Evolutionary conservation across 2,888 invertebrate species (phyloP).

Genomic region (Apotomis turbidana): DNA sequence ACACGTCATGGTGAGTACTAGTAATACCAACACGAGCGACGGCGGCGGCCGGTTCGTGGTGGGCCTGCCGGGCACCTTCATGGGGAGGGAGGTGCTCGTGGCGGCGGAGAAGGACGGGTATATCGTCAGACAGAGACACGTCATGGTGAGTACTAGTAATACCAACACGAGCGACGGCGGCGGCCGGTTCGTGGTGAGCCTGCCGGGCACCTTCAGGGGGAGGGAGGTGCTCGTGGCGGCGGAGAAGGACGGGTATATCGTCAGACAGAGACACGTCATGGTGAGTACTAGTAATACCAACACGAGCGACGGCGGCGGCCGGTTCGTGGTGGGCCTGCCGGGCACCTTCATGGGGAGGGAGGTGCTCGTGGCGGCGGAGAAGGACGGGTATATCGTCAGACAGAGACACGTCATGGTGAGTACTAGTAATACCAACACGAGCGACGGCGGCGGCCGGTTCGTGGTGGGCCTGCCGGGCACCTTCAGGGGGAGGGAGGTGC

Average conservation of each 20-base stretch:
- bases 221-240: slow-evolving; percentile 82
- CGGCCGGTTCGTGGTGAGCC: slow-evolving; percentile 76
- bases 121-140: slow-evolving; percentile 78
- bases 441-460: too few relatives aligned
- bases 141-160: slow-evolving; percentile 61
- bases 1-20: too few relatives aligned
- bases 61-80: slow-evolving; percentile 67
- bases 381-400: slow-evolving; percentile 84
- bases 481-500: too few relatives aligned
- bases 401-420: slow-evolving; percentile 78
- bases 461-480: too few relatives aligned
- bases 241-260: slow-evolving; percentile 84
- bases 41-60: slow-evolving; percentile 77
- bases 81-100: slow-evolving; percentile 79
- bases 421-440: too few relatives aligned
- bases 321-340: slow-evolving; percentile 76
- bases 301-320: slow-evolving; percentile 17
- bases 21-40: slow-evolving; percentile 66
- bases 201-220: slow-evolving; percentile 71
- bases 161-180: slow-evolving; percentile 48
- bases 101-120: slow-evolving; percentile 85
- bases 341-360: slow-evolving; percentile 70
- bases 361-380: slow-evolving; percentile 81
- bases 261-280: slow-evolving; percentile 77
- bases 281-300: too few relatives aligned